Evolutionary conservation across 1,140 invertebrate species (phyloP).

Genomic region (Atta texana): DNA sequence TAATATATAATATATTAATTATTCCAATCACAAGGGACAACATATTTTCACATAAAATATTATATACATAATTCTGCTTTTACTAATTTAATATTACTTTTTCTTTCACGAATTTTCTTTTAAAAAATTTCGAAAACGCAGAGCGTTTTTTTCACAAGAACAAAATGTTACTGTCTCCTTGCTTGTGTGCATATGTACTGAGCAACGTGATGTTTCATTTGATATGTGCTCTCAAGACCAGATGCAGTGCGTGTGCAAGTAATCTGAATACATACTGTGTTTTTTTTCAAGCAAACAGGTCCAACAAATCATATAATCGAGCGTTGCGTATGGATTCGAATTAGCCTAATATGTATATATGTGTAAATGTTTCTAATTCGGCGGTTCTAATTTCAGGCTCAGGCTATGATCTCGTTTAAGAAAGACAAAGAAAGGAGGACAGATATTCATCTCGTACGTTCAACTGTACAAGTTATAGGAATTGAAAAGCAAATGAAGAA

Average conservation of each 20-base stretch:
- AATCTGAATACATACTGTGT: constrained; percentile 68
- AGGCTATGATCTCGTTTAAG: constrained; percentile 28
- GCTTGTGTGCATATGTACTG: constrained; percentile 32
- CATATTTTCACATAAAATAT: constrained; percentile 17
- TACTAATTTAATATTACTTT: constrained; percentile 15
- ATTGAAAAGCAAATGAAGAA: constrained; percentile 6
- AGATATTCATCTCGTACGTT: constrained; percentile 49
- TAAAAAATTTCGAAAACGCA: not conserved
- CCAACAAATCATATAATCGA: constrained; percentile 50
- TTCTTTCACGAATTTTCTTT: not conserved
- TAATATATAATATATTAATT: constrained; percentile 27
- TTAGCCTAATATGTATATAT: constrained; percentile 11
- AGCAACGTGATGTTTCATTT: constrained; percentile 45
- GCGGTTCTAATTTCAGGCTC: not conserved
- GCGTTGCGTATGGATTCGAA: constrained; percentile 35
- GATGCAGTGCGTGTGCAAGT: constrained; percentile 77
- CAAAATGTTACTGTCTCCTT: constrained; percentile 22
- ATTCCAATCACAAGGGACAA: not conserved
- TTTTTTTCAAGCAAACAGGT: constrained; percentile 52
- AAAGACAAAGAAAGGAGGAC: not conserved
- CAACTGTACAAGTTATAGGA: constrained; percentile 32
- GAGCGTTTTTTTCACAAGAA: not conserved
- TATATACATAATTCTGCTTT: not conserved
- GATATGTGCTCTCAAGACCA: constrained; percentile 60
- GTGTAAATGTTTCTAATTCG: constrained; percentile 30